Conservation (phyloP, 2,113 vertebrate species). For the Leptobrachium ailaonicum region DNA sequence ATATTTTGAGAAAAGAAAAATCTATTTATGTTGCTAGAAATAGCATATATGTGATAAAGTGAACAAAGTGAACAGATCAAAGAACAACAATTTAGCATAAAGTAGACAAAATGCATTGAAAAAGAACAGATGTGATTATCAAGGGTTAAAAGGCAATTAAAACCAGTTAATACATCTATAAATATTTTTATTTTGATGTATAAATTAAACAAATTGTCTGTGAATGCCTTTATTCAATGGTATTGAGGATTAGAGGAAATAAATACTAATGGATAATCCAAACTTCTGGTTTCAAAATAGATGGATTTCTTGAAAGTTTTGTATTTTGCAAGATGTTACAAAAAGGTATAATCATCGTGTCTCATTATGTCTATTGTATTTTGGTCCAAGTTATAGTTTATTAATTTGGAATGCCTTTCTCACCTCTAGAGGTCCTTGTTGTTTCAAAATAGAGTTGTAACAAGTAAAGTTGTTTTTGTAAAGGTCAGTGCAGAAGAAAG, state of each 20-base stretch:
- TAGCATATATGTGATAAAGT: no score
- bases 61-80: no score
- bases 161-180: no score
- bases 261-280: not conserved
- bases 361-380: not conserved
- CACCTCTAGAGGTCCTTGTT: constrained; percentile 37
- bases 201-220: not conserved
- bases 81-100: no score
- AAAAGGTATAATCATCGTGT: not conserved
- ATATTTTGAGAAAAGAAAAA: no score
- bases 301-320: not conserved
- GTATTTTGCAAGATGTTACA: not conserved
- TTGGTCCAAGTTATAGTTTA: not conserved
- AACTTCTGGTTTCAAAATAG: not conserved
- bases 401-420: not conserved
- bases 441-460: constrained; percentile 13
- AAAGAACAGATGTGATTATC: no score
- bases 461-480: constrained; percentile 6
- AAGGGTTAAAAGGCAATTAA: no score
- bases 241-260: not conserved
- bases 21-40: no score
- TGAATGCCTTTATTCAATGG: not conserved
- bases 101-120: no score
- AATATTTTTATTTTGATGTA: no score
- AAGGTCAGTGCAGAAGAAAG: constrained; percentile 15